phyloP scores from a whole-genome alignment of 2,888 invertebrate genomes.

The Phalangium opilio region DNA sequence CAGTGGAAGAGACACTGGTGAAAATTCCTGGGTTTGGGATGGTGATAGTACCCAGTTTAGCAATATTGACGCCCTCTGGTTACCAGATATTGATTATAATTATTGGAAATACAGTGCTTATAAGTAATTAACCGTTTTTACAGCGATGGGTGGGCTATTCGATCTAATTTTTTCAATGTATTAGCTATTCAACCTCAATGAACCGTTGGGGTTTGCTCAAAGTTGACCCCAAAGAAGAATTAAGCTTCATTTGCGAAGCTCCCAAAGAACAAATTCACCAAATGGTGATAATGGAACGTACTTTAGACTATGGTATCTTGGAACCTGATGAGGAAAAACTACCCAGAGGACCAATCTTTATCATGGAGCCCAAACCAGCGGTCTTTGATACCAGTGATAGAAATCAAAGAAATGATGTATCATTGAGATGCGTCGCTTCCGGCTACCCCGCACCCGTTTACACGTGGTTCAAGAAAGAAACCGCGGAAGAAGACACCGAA shows the following conservation, averaged over 20 bases:
- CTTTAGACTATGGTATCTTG: conserved; percentile 70
- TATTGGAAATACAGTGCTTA: conserved; percentile 52
- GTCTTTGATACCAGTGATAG: conserved; percentile 62
- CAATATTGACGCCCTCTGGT: conserved; percentile 65
- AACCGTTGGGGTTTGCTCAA: conserved; percentile 73
- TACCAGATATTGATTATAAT: conserved; percentile 37
- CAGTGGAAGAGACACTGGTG: conserved; percentile 39
- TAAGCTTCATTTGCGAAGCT: conserved; percentile 77
- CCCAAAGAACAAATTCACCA: conserved; percentile 54
- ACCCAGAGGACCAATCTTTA: conserved; percentile 75
- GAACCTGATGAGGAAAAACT: conserved; percentile 62
- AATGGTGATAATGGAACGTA: conserved; percentile 35
- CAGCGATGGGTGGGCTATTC: conserved; percentile 18
- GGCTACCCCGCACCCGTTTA: conserved; percentile 81
- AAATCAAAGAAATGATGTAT: conserved; percentile 52
- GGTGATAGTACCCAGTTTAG: conserved; percentile 59
- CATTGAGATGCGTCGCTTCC: conserved; percentile 40
- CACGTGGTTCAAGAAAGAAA: conserved; percentile 73
- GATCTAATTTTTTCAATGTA: conserved; percentile 12
- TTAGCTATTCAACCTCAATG: conserved; percentile 34
- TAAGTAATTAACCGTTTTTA: conserved; percentile 36
- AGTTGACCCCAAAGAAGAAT: conserved; percentile 49
- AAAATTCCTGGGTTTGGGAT: conserved; percentile 37
- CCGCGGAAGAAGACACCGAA: conserved; percentile 56
- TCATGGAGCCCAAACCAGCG: conserved; percentile 62